Percentiles rank a stretch among this genome's conserved stretches.
phyloP scores from a whole-genome alignment of 2,888 invertebrate species.

The Tortricodes alternella region DNA sequence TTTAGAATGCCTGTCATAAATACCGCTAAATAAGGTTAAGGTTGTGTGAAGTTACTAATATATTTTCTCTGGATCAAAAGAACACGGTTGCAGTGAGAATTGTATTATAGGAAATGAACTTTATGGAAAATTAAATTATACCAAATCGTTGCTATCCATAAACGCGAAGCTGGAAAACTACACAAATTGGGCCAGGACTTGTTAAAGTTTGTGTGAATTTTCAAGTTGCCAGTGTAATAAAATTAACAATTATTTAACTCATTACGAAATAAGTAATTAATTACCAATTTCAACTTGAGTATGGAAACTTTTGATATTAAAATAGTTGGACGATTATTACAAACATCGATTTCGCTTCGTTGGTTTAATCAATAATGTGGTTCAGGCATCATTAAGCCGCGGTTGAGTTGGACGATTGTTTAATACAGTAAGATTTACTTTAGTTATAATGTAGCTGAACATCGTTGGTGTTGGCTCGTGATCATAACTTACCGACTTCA shows the following conservation, averaged over 20 bases:
- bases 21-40: too few species aligned
- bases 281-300: not conserved
- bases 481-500: too few species aligned
- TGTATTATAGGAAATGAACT: too few species aligned
- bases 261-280: not conserved
- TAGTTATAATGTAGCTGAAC: not conserved
- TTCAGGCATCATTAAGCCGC: not conserved
- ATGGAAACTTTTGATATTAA: not conserved
- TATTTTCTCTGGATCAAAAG: too few species aligned
- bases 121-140: conserved; percentile 47
- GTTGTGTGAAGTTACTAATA: too few species aligned
- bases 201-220: conserved; percentile 13
- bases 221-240: not conserved
- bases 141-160: too few species aligned
- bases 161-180: conserved; percentile 36
- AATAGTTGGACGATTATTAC: not conserved
- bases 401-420: not conserved
- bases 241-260: not conserved
- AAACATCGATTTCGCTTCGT: not conserved
- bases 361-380: not conserved
- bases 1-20: too few species aligned
- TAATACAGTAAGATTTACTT: not conserved
- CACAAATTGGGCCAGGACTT: not conserved
- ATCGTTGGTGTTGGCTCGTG: too few species aligned
- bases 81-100: too few species aligned